These are phyloP conservation scores for Molorchus minor DNA, from an alignment of 2,888 invertebrate species.

Conservation along the genomic window DNA sequence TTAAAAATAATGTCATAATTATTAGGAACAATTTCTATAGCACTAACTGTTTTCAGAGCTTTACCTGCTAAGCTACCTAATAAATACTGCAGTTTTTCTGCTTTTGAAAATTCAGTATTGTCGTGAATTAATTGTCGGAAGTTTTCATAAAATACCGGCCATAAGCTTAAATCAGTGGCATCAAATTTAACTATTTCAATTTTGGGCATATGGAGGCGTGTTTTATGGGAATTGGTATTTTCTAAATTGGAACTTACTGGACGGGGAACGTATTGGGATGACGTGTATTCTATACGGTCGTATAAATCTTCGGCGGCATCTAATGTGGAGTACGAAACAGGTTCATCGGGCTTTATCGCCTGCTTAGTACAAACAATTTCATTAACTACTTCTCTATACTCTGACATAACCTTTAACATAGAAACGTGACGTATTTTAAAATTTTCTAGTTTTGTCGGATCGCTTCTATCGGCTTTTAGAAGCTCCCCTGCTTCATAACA, in stretches of 20 bases:
- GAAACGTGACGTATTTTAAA: constrained; percentile 7
- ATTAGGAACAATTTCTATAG: constrained; percentile 5
- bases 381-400: constrained; percentile 2
- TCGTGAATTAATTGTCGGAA: constrained; percentile 22
- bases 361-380: constrained; percentile 12
- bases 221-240: background rate
- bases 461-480: background rate
- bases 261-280: background rate
- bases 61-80: constrained; percentile 12
- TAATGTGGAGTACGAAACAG: constrained; percentile 2
- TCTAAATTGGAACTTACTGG: background rate
- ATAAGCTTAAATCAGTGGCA: constrained; percentile 16
- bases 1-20: constrained; percentile 15
- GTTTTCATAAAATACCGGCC: constrained; percentile 27
- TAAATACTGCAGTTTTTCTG: constrained; percentile 25
- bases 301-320: constrained; percentile 9
- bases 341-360: constrained; percentile 4
- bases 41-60: constrained; percentile 15
- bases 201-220: constrained; percentile 12
- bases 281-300: constrained; percentile 13
- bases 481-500: constrained; percentile 7
- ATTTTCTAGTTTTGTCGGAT: constrained; percentile 8
- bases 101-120: constrained; percentile 15
- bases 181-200: too few species aligned
- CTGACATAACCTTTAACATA: background rate